Conservation (phyloP, 2,797 vertebrate genomes). For the Valencia hispanica region DNA sequence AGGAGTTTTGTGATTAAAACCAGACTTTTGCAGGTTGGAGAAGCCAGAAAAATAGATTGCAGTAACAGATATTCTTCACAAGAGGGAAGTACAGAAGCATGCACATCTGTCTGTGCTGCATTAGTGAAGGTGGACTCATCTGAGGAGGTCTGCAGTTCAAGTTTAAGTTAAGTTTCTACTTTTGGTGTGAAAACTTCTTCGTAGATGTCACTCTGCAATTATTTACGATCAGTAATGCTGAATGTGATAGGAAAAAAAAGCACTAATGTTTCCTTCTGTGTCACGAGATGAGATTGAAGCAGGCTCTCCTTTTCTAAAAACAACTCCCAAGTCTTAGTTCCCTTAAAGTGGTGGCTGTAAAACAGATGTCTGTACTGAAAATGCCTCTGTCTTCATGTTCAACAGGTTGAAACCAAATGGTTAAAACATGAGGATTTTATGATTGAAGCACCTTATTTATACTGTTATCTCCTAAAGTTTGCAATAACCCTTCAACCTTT, state of each 20-base stretch:
- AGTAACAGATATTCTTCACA: constrained; percentile 78
- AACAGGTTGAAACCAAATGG: constrained; percentile 12
- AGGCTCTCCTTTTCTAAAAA: constrained; percentile 56
- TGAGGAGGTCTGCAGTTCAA: neutral
- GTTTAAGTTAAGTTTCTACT: constrained; percentile 16
- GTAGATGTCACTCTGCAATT: constrained; percentile 45
- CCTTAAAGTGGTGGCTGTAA: constrained; percentile 65
- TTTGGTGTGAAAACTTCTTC: constrained; percentile 42
- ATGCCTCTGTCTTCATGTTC: neutral
- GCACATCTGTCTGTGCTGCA: constrained; percentile 32
- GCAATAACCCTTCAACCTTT: too few species aligned
- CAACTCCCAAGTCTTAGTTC: constrained; percentile 57
- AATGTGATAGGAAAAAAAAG: constrained; percentile 35
- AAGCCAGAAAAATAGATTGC: constrained; percentile 76
- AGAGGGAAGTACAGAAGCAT: constrained; percentile 76
- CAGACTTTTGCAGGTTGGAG: constrained; percentile 74
- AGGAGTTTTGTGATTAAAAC: constrained; percentile 83
- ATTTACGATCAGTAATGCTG: constrained; percentile 43
- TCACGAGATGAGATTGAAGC: constrained; percentile 59
- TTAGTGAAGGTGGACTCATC: constrained; percentile 43
- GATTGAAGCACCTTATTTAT: neutral
- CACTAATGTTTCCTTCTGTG: constrained; percentile 52
- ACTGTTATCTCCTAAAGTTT: too few species aligned
- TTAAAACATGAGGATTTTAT: neutral
- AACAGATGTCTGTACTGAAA: constrained; percentile 8